Conservation (phyloP, 1,140 invertebrate genomes). For the Camponotus floridanus region DNA sequence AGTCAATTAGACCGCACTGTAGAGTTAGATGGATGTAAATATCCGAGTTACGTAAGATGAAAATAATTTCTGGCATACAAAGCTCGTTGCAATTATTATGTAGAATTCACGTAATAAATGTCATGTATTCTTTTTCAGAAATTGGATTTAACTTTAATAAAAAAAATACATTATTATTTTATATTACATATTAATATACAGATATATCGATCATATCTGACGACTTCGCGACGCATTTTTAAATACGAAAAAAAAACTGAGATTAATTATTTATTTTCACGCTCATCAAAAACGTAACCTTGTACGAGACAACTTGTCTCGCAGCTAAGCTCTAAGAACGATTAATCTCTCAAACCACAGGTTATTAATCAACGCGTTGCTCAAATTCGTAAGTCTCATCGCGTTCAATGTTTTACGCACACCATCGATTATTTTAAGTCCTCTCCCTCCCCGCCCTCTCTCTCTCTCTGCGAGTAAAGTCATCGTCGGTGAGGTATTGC, state of each 20-base stretch:
- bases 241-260: not conserved
- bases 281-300: not conserved
- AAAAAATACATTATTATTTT: no score
- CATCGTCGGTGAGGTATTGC: not conserved
- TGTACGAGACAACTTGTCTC: not conserved
- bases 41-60: not conserved
- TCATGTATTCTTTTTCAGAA: no score
- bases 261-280: not conserved
- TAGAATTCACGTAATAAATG: no score
- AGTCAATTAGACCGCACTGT: not conserved
- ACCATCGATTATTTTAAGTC: no score
- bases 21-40: not conserved
- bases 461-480: not conserved
- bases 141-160: not conserved
- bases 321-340: not conserved
- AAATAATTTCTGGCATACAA: not conserved
- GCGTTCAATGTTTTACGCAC: constrained; percentile 7
- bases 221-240: not conserved
- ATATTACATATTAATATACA: no score
- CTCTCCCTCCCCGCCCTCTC: no score
- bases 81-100: no score
- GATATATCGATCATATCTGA: not conserved
- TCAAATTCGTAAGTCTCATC: not conserved
- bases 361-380: constrained; percentile 26
- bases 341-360: not conserved